Base-by-base conservation (phyloP, 2,797 vertebrate species). In the Bovichtus diacanthus region DNA sequence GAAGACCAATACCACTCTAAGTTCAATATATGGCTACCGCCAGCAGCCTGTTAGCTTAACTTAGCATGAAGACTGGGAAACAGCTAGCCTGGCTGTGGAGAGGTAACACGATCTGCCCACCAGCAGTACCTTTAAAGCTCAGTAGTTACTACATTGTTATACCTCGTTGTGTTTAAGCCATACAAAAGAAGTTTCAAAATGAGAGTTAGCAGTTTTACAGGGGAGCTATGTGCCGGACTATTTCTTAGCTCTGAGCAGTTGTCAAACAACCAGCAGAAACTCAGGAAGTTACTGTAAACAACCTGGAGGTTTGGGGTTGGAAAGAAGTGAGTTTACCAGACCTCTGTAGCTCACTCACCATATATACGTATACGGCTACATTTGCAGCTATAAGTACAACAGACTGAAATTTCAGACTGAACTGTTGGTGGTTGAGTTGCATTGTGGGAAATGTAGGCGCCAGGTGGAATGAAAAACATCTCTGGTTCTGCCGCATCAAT, bases 401-500 rank as follows among this genome's bases (percentile, higher is more conserved):
- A 27, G 27, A 27, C 27, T 27, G 5, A 27, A 55, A 34, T 6
- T 66, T 19, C 6, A 6, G 9, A 38, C 8, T 0, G 1, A 36
- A 19, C 10, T 49, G 6, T 8, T 2, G 0, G 7, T 39, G 10
- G 54, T 23, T 11, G 11, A 15, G 4, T 31, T 23, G 25, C 18
- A 50, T 59, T 39, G 23, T 21, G 44, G 46, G 46, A 51, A 16
- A 31, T 53, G 9, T 12, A 36, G 27, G 2, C 0, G 1, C 1
- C 41, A 47, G 43, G 27, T 27, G 27, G 13, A 27, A n/a, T 56
- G 51, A 51, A 27, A 51, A 27, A 51, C 25, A 5, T 27, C 27
- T 5, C 5, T 27, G 27, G 5, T 27, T 27, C 27, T 27, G 27
- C 0, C 49, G 25, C 50, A 53, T 29, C 0, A 0, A 29, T n/a